A percentile compares a stretch with the other conserved stretches of the same genome.
Conservation (phyloP, 2,888 invertebrate genomes). For the Melanchra persicariae region DNA sequence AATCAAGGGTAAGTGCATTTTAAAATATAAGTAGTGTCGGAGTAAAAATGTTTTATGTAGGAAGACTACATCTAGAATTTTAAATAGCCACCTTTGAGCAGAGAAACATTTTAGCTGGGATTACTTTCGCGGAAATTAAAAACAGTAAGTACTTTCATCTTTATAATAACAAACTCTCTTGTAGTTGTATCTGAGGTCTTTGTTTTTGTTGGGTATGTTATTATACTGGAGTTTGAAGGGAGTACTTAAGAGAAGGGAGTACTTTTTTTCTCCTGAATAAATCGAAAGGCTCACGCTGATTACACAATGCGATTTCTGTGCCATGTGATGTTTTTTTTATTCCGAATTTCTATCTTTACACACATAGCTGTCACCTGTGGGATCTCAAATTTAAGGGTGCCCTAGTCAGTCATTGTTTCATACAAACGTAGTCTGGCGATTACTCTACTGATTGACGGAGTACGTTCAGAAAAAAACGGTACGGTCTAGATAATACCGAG, state of each 20-base stretch:
- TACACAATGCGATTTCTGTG: too few relatives aligned
- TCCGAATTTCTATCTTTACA: too few relatives aligned
- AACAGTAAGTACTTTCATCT: conserved; percentile 34
- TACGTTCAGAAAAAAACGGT: too few relatives aligned
- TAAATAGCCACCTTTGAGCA: conserved; percentile 52
- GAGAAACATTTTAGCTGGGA: conserved; percentile 49
- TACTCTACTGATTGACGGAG: too few relatives aligned
- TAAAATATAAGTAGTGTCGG: conserved; percentile 19
- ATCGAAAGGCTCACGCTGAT: too few relatives aligned
- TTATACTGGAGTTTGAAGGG: not conserved
- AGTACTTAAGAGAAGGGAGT: not conserved
- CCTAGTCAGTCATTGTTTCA: too few relatives aligned
- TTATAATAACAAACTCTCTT: conserved; percentile 17
- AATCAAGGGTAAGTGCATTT: conserved; percentile 32
- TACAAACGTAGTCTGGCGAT: too few relatives aligned
- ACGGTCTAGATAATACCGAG: too few relatives aligned
- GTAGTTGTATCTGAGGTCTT: not conserved
- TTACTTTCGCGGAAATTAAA: conserved; percentile 58
- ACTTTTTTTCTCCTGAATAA: too few relatives aligned
- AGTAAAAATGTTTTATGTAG: conserved; percentile 52
- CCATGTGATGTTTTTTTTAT: too few relatives aligned
- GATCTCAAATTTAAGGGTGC: too few relatives aligned
- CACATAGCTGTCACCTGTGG: too few relatives aligned
- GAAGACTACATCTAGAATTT: conserved; percentile 38
- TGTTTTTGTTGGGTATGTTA: not conserved